These are phyloP conservation scores for Plestiodon gilberti DNA, from an alignment of 2,113 vertebrate genomes.

Conservation along the genomic window DNA sequence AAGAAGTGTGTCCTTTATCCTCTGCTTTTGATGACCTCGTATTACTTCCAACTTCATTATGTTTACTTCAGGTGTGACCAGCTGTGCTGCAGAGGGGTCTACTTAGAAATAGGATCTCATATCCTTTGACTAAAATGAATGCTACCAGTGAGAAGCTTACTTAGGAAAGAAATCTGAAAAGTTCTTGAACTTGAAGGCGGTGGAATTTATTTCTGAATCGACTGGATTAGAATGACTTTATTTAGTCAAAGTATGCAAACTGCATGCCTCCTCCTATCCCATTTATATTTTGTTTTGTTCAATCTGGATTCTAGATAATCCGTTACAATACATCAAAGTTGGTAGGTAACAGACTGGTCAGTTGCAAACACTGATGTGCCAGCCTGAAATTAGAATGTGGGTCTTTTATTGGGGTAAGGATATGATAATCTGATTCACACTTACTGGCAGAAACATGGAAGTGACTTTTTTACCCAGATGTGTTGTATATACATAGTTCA, in stretches of 20 bases:
- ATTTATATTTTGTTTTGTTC: background rate
- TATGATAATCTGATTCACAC: no score
- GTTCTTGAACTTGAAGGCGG: background rate
- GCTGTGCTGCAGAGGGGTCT: background rate
- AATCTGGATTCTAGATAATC: background rate
- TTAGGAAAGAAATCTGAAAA: background rate
- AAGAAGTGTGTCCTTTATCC: background rate
- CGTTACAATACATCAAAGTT: background rate
- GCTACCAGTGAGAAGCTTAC: background rate
- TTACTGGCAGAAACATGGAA: no score
- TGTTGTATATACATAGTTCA: no score
- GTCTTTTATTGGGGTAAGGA: no score
- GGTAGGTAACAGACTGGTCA: background rate
- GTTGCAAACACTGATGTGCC: background rate
- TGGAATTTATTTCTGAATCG: background rate
- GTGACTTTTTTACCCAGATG: no score
- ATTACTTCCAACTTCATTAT: background rate
- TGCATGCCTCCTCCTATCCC: background rate
- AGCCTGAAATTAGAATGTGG: background rate
- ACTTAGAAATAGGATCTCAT: background rate
- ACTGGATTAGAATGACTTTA: background rate
- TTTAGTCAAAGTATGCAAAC: background rate
- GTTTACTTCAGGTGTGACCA: slow-evolving; percentile 1
- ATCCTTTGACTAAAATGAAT: background rate
- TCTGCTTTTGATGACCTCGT: background rate